Conservation (phyloP, 23 tunicate species). For the Styela clava region DNA sequence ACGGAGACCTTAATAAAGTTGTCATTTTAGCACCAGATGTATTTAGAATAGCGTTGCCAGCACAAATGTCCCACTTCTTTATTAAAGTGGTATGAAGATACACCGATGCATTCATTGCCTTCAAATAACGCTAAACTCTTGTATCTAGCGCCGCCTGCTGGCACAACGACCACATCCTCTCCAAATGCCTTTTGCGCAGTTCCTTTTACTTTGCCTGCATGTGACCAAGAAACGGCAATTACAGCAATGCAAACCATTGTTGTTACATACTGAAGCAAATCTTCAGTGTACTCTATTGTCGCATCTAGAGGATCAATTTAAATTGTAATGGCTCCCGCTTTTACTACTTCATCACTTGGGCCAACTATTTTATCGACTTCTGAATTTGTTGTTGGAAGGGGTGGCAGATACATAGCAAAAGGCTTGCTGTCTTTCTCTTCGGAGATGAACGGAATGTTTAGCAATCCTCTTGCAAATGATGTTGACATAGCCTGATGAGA, state of each 20-base stretch:
- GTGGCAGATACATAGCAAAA: neutral
- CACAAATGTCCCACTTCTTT: slow-evolving; percentile 98
- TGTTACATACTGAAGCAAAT: slow-evolving; percentile 73
- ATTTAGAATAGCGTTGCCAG: slow-evolving; percentile 85
- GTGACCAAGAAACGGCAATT: slow-evolving; percentile 83
- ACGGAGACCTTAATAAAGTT: slow-evolving; percentile 49
- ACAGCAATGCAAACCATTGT: slow-evolving; percentile 97
- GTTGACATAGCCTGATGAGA: slow-evolving; percentile 65
- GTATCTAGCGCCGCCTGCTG: slow-evolving; percentile 98
- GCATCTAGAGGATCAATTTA: slow-evolving; percentile 99
- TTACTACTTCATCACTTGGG: slow-evolving; percentile 35
- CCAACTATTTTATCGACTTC: slow-evolving; percentile 38
- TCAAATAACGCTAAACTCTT: slow-evolving; percentile 81
- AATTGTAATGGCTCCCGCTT: slow-evolving; percentile 68
- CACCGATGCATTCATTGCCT: slow-evolving; percentile 72
- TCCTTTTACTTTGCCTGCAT: slow-evolving; percentile 73
- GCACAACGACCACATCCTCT: slow-evolving; percentile 40
- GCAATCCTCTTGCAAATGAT: slow-evolving; percentile 42
- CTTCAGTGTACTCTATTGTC: slow-evolving; percentile 92
- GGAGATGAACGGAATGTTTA: slow-evolving; percentile 66
- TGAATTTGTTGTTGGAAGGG: slow-evolving; percentile 34
- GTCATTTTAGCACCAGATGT: slow-evolving; percentile 79
- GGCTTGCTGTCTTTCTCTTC: slow-evolving; percentile 68
- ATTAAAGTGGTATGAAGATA: slow-evolving; percentile 91
- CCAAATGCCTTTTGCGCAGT: slow-evolving; percentile 62